These are phyloP conservation scores for Cephus rjabovi DNA, from an alignment of 2,888 invertebrate species.

Conservation along the genomic window DNA sequence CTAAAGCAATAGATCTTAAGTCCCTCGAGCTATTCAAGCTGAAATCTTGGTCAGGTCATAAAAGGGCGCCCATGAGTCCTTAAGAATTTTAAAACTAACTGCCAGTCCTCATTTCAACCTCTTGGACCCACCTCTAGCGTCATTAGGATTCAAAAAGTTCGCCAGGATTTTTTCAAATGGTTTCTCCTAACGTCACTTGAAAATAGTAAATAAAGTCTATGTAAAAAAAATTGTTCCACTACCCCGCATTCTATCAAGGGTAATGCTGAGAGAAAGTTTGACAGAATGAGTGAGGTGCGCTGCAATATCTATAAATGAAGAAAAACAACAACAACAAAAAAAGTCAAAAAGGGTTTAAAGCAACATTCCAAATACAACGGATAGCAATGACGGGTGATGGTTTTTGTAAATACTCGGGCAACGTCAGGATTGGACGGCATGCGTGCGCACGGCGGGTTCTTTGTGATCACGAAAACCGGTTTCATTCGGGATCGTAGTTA, in stretches of 20 bases:
- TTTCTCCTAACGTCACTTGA: neutral
- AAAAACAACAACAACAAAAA: neutral
- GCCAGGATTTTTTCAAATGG: neutral
- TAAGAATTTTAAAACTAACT: neutral
- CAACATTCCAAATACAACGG: conserved; percentile 24
- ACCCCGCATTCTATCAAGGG: neutral
- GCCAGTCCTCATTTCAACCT: neutral
- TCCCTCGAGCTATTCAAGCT: conserved; percentile 36
- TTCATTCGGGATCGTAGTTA: conserved; percentile 53
- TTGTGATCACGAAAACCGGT: conserved; percentile 57
- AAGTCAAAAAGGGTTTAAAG: conserved; percentile 1
- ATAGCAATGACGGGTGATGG: conserved; percentile 20
- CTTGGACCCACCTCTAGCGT: neutral
- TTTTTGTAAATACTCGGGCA: conserved; percentile 24
- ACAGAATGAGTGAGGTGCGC: neutral
- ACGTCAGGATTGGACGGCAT: conserved; percentile 18
- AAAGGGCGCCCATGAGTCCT: conserved; percentile 23
- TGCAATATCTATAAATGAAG: neutral
- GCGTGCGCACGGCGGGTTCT: conserved; percentile 39
- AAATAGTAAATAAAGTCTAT: neutral
- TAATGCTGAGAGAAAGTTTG: neutral
- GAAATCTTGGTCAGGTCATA: conserved; percentile 40
- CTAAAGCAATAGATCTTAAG: conserved; percentile 32
- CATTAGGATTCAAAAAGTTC: neutral
- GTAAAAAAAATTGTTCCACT: neutral